These are phyloP conservation scores for Ferrisia virgata DNA, from an alignment of 2,888 invertebrate species.

Conservation along the genomic window DNA sequence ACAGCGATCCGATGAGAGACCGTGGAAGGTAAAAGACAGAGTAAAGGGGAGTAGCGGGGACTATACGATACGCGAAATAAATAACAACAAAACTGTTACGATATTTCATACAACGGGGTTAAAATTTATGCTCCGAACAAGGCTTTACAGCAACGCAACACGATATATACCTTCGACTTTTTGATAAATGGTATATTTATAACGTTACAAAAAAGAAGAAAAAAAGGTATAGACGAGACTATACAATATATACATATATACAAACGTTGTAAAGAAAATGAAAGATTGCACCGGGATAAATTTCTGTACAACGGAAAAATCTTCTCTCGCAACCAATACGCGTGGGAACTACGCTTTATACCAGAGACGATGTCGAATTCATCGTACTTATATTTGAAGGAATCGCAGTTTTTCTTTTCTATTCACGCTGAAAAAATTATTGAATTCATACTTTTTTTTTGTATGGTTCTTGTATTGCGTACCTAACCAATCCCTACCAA, in stretches of 20 bases:
- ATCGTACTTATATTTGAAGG: not conserved
- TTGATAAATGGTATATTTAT: slow-evolving; percentile 15
- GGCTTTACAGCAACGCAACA: not conserved
- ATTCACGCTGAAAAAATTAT: slow-evolving; percentile 12
- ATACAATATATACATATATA: not conserved
- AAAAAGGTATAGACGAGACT: not conserved
- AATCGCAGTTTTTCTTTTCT: not conserved
- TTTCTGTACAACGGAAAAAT: not conserved
- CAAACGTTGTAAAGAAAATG: not conserved
- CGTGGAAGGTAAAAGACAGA: too few relatives aligned
- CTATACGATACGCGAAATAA: not conserved
- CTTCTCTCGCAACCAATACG: not conserved
- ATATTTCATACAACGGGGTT: not conserved
- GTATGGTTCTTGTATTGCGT: not conserved
- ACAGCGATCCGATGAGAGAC: not conserved
- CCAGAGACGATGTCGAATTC: not conserved
- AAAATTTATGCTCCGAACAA: not conserved
- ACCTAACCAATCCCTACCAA: too few relatives aligned
- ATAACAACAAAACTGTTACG: not conserved
- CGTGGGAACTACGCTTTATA: not conserved
- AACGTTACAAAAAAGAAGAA: not conserved
- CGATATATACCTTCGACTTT: slow-evolving; percentile 24
- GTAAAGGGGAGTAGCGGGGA: too few relatives aligned
- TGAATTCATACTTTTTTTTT: not conserved
- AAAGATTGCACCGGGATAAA: not conserved